Percentiles rank a stretch among this genome's conserved stretches.
Evolutionary conservation across 2,888 invertebrate species (phyloP).

Genomic region (Drosophila parthenogenetica): DNA sequence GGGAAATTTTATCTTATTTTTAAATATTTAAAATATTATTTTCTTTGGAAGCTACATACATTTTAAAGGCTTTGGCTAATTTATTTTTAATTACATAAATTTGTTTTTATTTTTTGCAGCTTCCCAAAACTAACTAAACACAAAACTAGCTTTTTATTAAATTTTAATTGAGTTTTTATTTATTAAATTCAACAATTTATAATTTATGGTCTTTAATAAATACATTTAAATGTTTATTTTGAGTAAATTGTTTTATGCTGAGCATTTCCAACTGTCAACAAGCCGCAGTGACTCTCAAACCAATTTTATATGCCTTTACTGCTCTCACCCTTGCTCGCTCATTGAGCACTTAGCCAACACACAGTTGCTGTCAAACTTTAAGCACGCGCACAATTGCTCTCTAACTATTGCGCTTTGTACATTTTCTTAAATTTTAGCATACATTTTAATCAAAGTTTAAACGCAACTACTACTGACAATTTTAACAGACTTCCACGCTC

Average conservation of each 20-base stretch:
- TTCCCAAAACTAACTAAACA: too few species aligned
- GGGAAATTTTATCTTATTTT: not conserved
- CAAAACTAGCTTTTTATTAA: too few species aligned
- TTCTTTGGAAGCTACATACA: not conserved
- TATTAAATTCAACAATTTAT: not conserved
- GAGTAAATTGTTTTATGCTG: too few species aligned
- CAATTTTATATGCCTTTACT: too few species aligned
- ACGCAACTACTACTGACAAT: conserved; percentile 37
- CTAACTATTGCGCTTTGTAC: too few species aligned
- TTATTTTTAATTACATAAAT: not conserved
- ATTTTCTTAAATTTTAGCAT: conserved; percentile 25
- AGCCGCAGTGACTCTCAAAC: too few species aligned
- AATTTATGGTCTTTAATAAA: not conserved
- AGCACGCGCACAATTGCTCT: too few species aligned
- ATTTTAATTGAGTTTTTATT: too few species aligned
- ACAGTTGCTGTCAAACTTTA: too few species aligned
- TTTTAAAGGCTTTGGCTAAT: too few species aligned
- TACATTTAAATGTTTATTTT: not conserved
- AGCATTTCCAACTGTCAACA: not conserved
- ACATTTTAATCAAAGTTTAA: conserved; percentile 33
- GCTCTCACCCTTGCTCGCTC: too few species aligned
- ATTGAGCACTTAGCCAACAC: too few species aligned
- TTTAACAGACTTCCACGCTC: conserved; percentile 10
- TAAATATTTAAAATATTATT: not conserved
- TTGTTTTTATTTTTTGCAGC: not conserved